These are phyloP conservation scores for Tachina grossa DNA, from an alignment of 2,888 invertebrate species.

Conservation along the genomic window DNA sequence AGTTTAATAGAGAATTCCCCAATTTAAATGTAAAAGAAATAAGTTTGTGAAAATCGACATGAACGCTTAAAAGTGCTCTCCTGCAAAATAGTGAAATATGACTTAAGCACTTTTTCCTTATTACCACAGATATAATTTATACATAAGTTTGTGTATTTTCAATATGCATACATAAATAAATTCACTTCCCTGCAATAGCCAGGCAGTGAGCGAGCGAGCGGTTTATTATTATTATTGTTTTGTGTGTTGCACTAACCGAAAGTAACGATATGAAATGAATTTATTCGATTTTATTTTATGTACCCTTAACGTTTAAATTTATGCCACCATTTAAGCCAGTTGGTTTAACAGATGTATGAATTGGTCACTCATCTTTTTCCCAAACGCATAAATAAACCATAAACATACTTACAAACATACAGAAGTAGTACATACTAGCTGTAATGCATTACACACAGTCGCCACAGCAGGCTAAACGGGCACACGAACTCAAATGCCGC, in stretches of 20 bases:
- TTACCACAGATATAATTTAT: too few species aligned
- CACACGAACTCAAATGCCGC: too few species aligned
- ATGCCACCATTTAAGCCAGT: conserved; percentile 61
- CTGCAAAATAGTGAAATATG: too few species aligned
- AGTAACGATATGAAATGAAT: conserved; percentile 27
- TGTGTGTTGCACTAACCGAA: neutral
- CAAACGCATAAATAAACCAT: neutral
- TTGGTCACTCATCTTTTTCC: conserved; percentile 64
- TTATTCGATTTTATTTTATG: conserved; percentile 48
- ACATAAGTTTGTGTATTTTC: neutral
- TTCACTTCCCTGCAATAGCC: neutral
- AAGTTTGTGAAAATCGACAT: too few species aligned
- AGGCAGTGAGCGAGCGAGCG: neutral
- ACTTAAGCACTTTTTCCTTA: too few species aligned
- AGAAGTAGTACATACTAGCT: too few species aligned
- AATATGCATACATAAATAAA: neutral
- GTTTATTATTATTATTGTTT: neutral
- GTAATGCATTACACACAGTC: too few species aligned
- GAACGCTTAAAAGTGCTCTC: too few species aligned
- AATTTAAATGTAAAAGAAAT: too few species aligned
- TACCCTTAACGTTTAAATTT: conserved; percentile 47
- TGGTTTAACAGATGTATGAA: conserved; percentile 68
- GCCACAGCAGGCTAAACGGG: too few species aligned
- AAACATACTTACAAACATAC: neutral
- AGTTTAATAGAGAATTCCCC: too few species aligned